These are phyloP conservation scores for Masticophis lateralis DNA, from an alignment of 2,797 vertebrate genomes.

Conservation along the genomic window DNA sequence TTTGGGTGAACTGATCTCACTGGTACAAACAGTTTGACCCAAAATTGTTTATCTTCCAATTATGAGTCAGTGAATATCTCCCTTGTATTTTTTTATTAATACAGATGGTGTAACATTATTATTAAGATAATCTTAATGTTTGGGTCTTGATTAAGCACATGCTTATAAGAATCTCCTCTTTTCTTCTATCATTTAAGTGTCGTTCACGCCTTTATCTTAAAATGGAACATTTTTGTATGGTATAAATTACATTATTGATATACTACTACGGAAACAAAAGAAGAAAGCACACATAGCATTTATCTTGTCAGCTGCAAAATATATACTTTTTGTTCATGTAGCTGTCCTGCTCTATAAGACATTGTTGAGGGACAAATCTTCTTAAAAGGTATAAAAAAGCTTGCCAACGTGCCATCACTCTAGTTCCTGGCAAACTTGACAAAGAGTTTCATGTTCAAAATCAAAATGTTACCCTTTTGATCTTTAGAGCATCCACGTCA, in stretches of 20 bases:
- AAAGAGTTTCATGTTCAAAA: conserved; percentile 18
- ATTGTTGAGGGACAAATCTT: accelerated
- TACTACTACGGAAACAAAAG: not conserved
- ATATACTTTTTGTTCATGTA: not conserved
- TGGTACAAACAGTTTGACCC: not conserved
- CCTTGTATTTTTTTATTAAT: not conserved
- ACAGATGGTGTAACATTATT: not conserved
- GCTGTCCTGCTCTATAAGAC: not conserved
- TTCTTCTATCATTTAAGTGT: not conserved
- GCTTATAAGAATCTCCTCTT: not conserved
- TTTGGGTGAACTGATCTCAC: not conserved
- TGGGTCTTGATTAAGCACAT: not conserved
- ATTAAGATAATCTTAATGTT: not conserved
- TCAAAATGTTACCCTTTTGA: not conserved
- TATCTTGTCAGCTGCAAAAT: not conserved
- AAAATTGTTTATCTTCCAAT: not conserved
- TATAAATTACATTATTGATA: not conserved
- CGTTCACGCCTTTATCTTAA: not conserved
- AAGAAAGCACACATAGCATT: not conserved
- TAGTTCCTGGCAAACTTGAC: not conserved
- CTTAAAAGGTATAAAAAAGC: not conserved
- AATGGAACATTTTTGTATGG: not conserved
- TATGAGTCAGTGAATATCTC: not conserved
- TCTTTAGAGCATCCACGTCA: conserved; percentile 51
- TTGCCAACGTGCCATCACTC: conserved; percentile 1